These are phyloP conservation scores for Scaptomyza caliginosa DNA, from an alignment of 2,888 invertebrate genomes.

Conservation along the genomic window DNA sequence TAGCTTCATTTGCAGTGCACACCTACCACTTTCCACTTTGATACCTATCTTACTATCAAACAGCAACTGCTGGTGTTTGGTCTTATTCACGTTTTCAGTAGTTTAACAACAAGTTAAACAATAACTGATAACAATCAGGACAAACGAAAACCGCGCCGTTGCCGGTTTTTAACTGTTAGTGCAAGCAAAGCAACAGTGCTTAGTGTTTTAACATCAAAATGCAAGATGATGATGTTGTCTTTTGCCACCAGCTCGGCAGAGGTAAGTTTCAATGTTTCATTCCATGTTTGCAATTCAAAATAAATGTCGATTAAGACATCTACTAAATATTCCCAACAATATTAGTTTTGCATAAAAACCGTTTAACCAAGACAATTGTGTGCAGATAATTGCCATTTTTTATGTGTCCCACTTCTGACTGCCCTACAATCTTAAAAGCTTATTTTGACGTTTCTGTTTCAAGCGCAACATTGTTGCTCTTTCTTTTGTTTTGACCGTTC, in stretches of 20 bases:
- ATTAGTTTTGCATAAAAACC: background rate
- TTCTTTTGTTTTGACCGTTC: slow-evolving; percentile 28
- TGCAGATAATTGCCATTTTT: background rate
- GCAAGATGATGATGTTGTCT: slow-evolving; percentile 59
- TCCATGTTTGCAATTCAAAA: background rate
- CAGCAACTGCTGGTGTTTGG: slow-evolving; percentile 16
- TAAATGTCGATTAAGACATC: background rate
- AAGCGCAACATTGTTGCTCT: slow-evolving; percentile 22
- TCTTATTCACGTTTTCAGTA: slow-evolving; percentile 30
- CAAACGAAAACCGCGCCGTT: slow-evolving; percentile 7
- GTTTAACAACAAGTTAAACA: too few species aligned
- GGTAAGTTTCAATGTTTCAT: slow-evolving; percentile 74
- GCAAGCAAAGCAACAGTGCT: slow-evolving; percentile 6
- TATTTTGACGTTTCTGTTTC: slow-evolving; percentile 18
- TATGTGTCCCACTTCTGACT: background rate
- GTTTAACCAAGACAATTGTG: background rate
- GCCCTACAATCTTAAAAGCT: slow-evolving; percentile 10
- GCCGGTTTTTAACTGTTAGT: slow-evolving; percentile 25
- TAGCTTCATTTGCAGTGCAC: slow-evolving; percentile 7
- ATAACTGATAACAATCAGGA: slow-evolving; percentile 20
- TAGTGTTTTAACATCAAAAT: slow-evolving; percentile 17
- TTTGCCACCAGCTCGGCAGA: slow-evolving; percentile 78
- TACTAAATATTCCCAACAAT: background rate
- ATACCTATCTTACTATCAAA: slow-evolving; percentile 4
- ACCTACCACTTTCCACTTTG: slow-evolving; percentile 1